These are phyloP conservation scores for Netelia virgata DNA, from an alignment of 2,888 invertebrate genomes.

Conservation along the genomic window DNA sequence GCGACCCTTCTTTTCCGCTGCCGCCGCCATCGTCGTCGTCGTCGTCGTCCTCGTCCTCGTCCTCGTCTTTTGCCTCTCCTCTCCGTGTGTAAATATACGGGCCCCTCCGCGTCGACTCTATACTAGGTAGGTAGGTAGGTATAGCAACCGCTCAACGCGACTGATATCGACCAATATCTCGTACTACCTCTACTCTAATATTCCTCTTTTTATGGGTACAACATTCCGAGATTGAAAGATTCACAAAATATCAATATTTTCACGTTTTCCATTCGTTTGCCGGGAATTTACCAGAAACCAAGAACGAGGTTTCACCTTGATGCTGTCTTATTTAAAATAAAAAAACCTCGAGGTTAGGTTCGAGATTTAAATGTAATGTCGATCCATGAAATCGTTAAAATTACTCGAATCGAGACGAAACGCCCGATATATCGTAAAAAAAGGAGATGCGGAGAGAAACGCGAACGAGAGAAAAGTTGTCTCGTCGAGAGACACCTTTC, in stretches of 20 bases:
- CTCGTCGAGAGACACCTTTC: conserved; percentile 23
- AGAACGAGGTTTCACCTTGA: too few species aligned
- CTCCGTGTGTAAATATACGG: too few species aligned
- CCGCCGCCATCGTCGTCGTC: too few species aligned
- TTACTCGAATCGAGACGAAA: background rate
- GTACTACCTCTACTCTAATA: too few species aligned
- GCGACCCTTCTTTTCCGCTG: conserved; percentile 69
- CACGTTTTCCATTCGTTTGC: too few species aligned
- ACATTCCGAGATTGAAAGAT: too few species aligned
- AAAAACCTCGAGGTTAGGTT: background rate
- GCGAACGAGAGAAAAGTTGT: conserved; percentile 36
- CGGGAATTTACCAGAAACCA: too few species aligned
- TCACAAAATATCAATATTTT: background rate
- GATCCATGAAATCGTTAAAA: background rate
- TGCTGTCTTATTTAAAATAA: background rate
- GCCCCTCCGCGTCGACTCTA: too few species aligned
- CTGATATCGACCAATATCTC: background rate
- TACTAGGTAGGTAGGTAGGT: too few species aligned
- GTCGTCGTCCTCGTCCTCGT: too few species aligned
- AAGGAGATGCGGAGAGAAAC: conserved; percentile 19
- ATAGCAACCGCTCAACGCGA: background rate
- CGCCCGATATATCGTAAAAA: conserved; percentile 7
- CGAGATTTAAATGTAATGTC: background rate
- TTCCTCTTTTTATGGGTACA: too few species aligned
- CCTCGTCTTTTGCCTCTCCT: conserved; percentile 34